phyloP scores from a whole-genome alignment of 1,140 invertebrate genomes.

The Chrysomallon squamiferum region DNA sequence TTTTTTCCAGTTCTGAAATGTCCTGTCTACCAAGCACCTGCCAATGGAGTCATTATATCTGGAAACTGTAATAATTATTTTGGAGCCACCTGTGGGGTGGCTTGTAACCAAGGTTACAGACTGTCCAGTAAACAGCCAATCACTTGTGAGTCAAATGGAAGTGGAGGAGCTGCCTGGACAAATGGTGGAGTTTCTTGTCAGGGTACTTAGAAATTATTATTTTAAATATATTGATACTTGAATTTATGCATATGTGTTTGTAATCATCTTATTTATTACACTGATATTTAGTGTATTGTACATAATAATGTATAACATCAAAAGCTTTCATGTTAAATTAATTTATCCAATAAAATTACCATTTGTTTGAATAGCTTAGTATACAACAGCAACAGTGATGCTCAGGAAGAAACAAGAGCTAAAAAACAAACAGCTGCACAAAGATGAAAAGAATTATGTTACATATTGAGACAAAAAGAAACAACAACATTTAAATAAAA shows the following conservation, averaged over 20 bases:
- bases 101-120: not conserved
- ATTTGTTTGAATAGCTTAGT: no score
- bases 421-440: no score
- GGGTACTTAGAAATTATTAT: not conserved
- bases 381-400: no score
- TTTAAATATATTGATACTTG: not conserved
- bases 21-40: not conserved
- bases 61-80: not conserved
- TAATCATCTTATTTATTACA: not conserved
- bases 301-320: not conserved
- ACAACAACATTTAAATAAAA: no score
- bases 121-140: not conserved
- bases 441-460: no score
- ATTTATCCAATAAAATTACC: no score
- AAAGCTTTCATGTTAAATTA: no score
- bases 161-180: not conserved
- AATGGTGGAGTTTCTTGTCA: not conserved
- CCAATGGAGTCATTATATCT: not conserved
- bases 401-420: no score
- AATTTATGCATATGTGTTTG: not conserved
- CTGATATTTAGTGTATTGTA: not conserved
- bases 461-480: no score
- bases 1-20: not conserved
- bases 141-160: not conserved
- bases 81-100: not conserved